Evolutionary conservation across 1,140 invertebrate species (phyloP), one percentile per base, ranked within the genome.

Genomic region (Trachymyrmex cornetzi): DNA sequence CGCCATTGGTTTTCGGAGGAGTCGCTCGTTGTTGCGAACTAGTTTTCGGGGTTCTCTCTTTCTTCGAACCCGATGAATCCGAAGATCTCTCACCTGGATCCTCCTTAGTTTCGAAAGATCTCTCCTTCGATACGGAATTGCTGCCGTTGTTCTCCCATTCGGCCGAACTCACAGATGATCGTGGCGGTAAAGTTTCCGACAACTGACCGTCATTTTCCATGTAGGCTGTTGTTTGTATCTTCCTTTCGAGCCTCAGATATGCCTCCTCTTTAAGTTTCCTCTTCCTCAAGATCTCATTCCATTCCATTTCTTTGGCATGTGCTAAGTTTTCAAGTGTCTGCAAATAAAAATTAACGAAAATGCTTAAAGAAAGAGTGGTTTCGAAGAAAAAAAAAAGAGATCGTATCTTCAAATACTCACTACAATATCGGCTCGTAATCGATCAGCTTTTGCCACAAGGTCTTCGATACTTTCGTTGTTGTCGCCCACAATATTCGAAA

Each of bases 191-290:
- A 64, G 74, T 91, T 19, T 88, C 91, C 48, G 72, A 88, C 87
- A 63, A 44, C 55, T 89, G 91, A 34, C 64, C 89, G 61, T 79
- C 90, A 5, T 91, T 92, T 27, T 95, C 94, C 88, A 95, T 95
- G 30, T 71, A 94, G 94, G 77, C 90, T 93, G 96, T 91, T 7
- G 97, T 95, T 90, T 97, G 96, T 89, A 96, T 96, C 85, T 96
- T 96, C 72, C 97, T 96, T 82, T 97, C 94, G 4, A 98, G 94
- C 79, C 97, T 94, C 19, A 97, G 93, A 72, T 97, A 95, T 19
- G 97, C 96, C 92, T 98, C 97, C 93, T 98, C 98, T 94, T 98
- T 98, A 0, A 98, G 95, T 92, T 98, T 98, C 91, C 97, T 97
- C 87, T 98, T 95, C 91, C 97, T 96, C 9, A 98, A 92, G 44